Evolutionary conservation across 2,888 invertebrate species (phyloP), one percentile per base, ranked within the genome.

Genomic region (Eubasilissa splendida): DNA sequence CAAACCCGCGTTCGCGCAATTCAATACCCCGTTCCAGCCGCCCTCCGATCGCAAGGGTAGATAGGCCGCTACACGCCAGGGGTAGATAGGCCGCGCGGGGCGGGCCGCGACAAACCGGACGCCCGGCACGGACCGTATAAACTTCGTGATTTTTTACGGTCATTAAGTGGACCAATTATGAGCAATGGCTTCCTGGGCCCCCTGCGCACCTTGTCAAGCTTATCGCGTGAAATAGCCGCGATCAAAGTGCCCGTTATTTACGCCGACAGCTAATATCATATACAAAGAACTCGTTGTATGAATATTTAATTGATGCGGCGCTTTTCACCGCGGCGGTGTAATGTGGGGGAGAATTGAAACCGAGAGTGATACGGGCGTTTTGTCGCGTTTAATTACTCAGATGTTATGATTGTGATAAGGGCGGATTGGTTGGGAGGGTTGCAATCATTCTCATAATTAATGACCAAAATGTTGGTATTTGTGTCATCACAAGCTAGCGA

Each of bases 101-200:
- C 65, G 77, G 82, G 10, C 14, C 74, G 74, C 42, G 74, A 76
- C 70, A 74, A 52, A 80, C 22, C 77, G 63, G 63, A 66, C 60
- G 58, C 76, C 63, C 54, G 10, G 52, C 63, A 33, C 73, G 31
- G 52, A 79, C 54, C 53, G 74, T 70, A 70, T 54, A 79, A 80
- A 83, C 78, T 79, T 82, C 58, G 73, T 80, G 82, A 82, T 82
- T 82, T 82, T 82, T 82, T 76, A 82, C 71, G 78, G 80, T 80
- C 82, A 80, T 82, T 82, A 82, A 80, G 70, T 76, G 75, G 70
- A 73, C 80, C 82, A 82, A 82, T 82, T 82, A 82, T 82, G 82
- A 82, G 66, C 80, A 56, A 80, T 58, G 82, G 63, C 80, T 82
- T 82, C 82, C 82, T 78, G 82, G 56, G 68, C 56, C 52, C 63